A percentile compares a stretch with the other conserved stretches of the same genome.
These are phyloP conservation scores for Argopecten irradians DNA, from an alignment of 1,140 invertebrate genomes.

Conservation along the genomic window DNA sequence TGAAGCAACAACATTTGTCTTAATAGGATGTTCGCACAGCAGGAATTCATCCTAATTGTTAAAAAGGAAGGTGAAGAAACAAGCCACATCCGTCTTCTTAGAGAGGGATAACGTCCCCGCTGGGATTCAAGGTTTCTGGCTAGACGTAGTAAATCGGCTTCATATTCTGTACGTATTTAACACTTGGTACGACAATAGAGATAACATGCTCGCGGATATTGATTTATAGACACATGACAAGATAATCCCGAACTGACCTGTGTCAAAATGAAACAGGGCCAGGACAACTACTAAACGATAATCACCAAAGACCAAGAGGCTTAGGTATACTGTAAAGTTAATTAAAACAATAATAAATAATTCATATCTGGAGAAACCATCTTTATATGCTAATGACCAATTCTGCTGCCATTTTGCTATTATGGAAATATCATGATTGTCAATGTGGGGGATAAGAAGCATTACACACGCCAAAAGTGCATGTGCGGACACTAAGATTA, in stretches of 20 bases:
- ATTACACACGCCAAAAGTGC: neutral
- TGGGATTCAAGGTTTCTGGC: too few relatives aligned
- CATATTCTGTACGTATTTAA: too few relatives aligned
- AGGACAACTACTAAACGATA: neutral
- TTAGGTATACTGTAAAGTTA: neutral
- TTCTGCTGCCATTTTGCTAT: neutral
- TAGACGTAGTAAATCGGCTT: too few relatives aligned
- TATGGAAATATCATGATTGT: slow-evolving; percentile 4
- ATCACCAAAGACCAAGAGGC: neutral
- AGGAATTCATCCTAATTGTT: too few relatives aligned
- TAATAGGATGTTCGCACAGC: too few relatives aligned
- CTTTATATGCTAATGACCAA: slow-evolving; percentile 11
- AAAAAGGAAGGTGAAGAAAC: too few relatives aligned
- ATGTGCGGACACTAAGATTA: neutral
- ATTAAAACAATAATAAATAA: neutral
- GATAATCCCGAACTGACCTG: neutral
- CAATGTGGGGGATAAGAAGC: neutral
- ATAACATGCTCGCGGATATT: neutral
- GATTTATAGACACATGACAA: neutral
- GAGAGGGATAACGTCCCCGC: too few relatives aligned
- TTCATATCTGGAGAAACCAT: neutral
- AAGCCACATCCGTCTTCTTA: too few relatives aligned
- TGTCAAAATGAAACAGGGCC: neutral
- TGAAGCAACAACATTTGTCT: too few relatives aligned
- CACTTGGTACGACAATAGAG: neutral